Evolutionary conservation across 2,113 vertebrate species (phyloP).

Genomic region (Tichodroma muraria): DNA sequence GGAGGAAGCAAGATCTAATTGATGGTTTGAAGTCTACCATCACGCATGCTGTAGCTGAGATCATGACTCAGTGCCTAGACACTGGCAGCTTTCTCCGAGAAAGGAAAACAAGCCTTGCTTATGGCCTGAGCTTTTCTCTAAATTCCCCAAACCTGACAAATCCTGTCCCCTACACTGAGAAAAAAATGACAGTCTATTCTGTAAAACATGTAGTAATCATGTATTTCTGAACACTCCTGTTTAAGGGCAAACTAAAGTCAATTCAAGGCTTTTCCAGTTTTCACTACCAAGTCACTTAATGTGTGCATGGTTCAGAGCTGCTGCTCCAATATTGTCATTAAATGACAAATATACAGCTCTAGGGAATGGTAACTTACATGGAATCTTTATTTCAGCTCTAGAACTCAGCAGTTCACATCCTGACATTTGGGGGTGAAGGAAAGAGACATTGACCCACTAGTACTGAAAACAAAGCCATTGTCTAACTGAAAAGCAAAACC

Average conservation of each 20-base stretch:
- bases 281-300: background rate
- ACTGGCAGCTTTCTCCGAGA: background rate
- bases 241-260: background rate
- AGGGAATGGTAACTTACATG: background rate
- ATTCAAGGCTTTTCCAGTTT: background rate
- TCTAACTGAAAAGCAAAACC: background rate
- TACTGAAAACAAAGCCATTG: background rate
- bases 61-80: background rate
- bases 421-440: background rate
- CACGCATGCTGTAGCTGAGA: background rate
- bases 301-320: rapidly evolving
- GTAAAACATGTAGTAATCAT: background rate
- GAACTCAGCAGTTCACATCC: background rate
- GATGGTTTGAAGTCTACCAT: background rate
- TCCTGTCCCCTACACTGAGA: background rate
- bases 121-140: background rate
- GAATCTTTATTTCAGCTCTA: background rate
- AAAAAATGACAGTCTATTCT: background rate
- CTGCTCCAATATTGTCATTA: background rate
- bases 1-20: background rate
- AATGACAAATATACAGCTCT: background rate
- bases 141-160: background rate
- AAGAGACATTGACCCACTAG: background rate
- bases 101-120: background rate
- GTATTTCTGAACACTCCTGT: background rate